phyloP scores from a whole-genome alignment of 2,797 vertebrate genomes.

The Ptychadena robeensis region DNA sequence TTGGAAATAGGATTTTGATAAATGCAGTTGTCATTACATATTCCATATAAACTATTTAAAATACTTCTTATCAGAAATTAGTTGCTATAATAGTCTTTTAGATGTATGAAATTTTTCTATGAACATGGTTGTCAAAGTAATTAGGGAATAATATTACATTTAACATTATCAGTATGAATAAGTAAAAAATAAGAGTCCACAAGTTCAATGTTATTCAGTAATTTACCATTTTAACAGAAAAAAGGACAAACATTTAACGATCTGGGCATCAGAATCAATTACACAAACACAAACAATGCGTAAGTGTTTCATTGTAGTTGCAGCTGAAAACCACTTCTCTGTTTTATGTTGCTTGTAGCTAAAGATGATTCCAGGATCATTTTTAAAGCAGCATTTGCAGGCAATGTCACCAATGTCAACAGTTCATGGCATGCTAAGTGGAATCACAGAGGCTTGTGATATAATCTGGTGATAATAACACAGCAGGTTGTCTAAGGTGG shows the following conservation, averaged over 20 bases:
- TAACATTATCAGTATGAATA: too few species aligned
- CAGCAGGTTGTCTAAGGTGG: constrained; percentile 61
- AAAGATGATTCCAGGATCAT: not conserved
- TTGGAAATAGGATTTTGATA: too few species aligned
- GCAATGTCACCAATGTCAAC: constrained; percentile 13
- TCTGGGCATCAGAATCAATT: not conserved
- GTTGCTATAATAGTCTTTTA: too few species aligned
- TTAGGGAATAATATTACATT: too few species aligned
- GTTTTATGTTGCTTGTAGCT: not conserved
- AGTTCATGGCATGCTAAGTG: constrained; percentile 43
- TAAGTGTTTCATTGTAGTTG: not conserved
- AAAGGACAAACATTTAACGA: not conserved
- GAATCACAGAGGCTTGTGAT: constrained; percentile 49
- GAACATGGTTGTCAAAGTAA: too few species aligned
- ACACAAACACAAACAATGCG: not conserved
- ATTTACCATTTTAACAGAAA: not conserved
- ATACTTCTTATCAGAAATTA: too few species aligned
- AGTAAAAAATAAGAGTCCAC: too few species aligned
- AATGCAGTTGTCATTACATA: too few species aligned
- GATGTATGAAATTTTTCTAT: too few species aligned
- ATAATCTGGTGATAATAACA: constrained; percentile 56
- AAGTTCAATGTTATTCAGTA: not conserved
- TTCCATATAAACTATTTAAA: too few species aligned
- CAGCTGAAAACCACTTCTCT: not conserved
- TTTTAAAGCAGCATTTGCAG: constrained; percentile 55